These are phyloP conservation scores for Microvelia longipes DNA, from an alignment of 1,140 invertebrate genomes.

Conservation along the genomic window DNA sequence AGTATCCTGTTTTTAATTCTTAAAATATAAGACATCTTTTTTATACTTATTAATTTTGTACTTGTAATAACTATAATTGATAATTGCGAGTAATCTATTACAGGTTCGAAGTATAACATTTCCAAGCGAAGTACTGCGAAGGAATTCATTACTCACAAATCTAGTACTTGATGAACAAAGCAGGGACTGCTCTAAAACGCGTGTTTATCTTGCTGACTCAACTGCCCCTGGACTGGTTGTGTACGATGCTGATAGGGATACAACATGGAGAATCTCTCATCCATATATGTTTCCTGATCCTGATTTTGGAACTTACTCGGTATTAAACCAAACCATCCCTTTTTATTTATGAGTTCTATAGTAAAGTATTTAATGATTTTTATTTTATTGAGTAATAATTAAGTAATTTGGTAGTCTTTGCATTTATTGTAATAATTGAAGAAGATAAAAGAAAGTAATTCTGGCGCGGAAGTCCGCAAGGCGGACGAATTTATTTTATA, in stretches of 20 bases:
- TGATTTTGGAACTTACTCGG: constrained; percentile 46
- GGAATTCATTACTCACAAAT: constrained; percentile 56
- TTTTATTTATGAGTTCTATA: too few relatives aligned
- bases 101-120: constrained; percentile 32
- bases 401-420: too few relatives aligned
- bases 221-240: constrained; percentile 57
- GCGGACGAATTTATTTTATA: too few relatives aligned
- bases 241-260: constrained; percentile 49
- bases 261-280: constrained; percentile 57
- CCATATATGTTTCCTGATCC: constrained; percentile 67
- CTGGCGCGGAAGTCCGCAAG: too few relatives aligned
- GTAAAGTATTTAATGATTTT: neutral
- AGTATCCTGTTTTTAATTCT: too few relatives aligned
- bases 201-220: constrained; percentile 62
- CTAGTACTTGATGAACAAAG: constrained; percentile 37
- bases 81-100: too few relatives aligned
- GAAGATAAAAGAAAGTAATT: too few relatives aligned
- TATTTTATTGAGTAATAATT: too few relatives aligned
- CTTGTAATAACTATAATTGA: too few relatives aligned
- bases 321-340: constrained; percentile 20
- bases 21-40: too few relatives aligned
- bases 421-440: too few relatives aligned
- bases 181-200: constrained; percentile 48
- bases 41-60: too few relatives aligned
- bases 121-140: constrained; percentile 45